Percentiles rank a stretch among this genome's conserved stretches.
Evolutionary conservation across 92 coral and sea anemone genomes (phyloP).

Genomic region (Umimayanthus kanabou): DNA sequence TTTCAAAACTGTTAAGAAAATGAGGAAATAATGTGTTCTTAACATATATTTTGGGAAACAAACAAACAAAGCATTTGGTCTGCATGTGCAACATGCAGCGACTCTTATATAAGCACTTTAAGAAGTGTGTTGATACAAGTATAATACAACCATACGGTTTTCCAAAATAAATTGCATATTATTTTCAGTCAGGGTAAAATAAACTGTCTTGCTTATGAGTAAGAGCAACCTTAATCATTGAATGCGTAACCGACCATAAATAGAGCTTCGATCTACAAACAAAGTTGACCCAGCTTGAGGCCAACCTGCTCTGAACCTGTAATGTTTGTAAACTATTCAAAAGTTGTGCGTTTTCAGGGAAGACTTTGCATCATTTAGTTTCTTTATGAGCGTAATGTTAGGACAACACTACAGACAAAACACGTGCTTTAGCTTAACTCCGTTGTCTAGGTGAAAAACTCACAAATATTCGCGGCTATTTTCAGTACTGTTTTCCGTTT

Average conservation of each 20-base stretch:
- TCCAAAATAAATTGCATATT: background rate
- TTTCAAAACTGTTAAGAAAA: background rate
- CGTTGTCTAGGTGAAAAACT: background rate
- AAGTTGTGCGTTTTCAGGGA: background rate
- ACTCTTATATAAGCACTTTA: background rate
- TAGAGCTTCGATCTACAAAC: background rate
- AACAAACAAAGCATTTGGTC: background rate
- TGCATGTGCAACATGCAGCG: background rate
- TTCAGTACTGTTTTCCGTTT: background rate
- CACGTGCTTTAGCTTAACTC: background rate
- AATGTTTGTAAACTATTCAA: slow-evolving; percentile 8
- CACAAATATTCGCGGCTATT: background rate
- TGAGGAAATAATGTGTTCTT: background rate
- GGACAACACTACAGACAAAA: background rate
- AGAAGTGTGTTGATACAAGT: background rate
- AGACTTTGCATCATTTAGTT: background rate
- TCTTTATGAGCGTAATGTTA: background rate
- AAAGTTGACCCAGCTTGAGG: background rate
- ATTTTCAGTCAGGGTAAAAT: too few relatives aligned
- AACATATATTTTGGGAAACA: background rate
- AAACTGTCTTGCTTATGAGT: background rate
- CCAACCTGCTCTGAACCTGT: slow-evolving; percentile 23
- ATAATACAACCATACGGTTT: too few relatives aligned
- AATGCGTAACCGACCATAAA: slow-evolving; percentile 27
- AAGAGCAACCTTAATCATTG: background rate